phyloP scores from a whole-genome alignment of 1,140 invertebrate species.

The Steinernema feltiae region DNA sequence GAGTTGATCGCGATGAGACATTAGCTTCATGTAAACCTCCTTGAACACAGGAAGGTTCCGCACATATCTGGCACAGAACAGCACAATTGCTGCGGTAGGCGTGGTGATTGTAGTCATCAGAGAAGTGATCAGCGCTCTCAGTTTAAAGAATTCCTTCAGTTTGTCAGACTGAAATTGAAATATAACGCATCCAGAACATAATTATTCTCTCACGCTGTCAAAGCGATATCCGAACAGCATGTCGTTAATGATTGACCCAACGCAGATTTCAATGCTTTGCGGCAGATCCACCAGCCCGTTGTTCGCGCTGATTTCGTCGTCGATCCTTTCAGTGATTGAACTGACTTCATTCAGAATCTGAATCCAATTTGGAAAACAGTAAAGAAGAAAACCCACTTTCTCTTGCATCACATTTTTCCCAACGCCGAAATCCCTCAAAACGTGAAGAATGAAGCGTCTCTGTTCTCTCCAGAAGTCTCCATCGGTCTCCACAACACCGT shows the following conservation, averaged over 20 bases:
- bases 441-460: constrained; percentile 76
- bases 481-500: constrained; percentile 81
- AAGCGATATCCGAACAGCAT: constrained; percentile 18
- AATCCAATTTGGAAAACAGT: not conserved
- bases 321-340: constrained; percentile 21
- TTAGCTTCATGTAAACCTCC: not conserved
- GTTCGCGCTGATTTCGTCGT: not conserved
- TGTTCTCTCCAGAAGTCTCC: constrained; percentile 84
- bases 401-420: constrained; percentile 48
- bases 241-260: constrained; percentile 12
- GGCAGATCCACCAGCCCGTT: not conserved
- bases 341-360: constrained; percentile 33
- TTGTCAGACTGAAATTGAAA: not conserved
- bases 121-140: not conserved
- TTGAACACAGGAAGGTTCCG: not conserved
- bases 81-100: not conserved
- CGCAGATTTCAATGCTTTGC: not conserved
- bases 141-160: not conserved
- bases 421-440: constrained; percentile 75
- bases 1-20: not conserved
- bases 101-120: not conserved
- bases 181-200: not conserved
- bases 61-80: not conserved
- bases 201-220: not conserved
- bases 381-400: constrained; percentile 14